Evolutionary conservation across 2,797 vertebrate species (phyloP).

Genomic region (Macroramphosus scolopax): DNA sequence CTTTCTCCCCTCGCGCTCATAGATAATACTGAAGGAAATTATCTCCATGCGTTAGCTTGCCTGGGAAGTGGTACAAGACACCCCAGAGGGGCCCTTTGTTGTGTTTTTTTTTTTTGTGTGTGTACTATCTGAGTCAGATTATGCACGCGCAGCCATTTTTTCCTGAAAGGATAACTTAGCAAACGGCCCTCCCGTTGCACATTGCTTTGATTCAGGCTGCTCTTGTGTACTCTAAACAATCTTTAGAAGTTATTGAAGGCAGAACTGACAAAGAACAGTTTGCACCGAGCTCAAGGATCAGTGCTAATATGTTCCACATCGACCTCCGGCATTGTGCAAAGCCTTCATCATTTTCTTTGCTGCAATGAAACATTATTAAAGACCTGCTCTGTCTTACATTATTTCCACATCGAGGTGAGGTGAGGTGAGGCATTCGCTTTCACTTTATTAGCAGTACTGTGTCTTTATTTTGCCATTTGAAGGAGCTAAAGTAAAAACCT

Average conservation of each 20-base stretch:
- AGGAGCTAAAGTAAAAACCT: too few species aligned
- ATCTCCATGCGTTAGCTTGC: too few species aligned
- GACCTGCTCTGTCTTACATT: conserved; percentile 22
- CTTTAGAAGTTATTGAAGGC: too few species aligned
- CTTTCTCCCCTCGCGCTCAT: background rate
- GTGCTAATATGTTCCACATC: conserved; percentile 18
- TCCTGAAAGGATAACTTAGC: background rate
- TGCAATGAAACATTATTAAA: conserved; percentile 14
- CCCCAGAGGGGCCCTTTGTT: conserved; percentile 23
- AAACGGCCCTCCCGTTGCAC: conserved; percentile 5
- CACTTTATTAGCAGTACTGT: too few species aligned
- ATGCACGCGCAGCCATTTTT: conserved; percentile 8
- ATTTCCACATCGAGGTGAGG: conserved; percentile 5
- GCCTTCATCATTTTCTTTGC: conserved; percentile 18
- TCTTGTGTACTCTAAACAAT: conserved; percentile 2
- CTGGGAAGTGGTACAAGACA: too few species aligned
- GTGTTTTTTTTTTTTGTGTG: conserved; percentile 15
- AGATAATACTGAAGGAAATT: too few species aligned
- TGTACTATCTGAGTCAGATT: conserved; percentile 9
- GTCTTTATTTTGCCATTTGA: too few species aligned
- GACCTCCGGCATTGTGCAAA: conserved; percentile 18
- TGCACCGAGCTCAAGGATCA: conserved; percentile 15
- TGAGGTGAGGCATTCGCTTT: too few species aligned
- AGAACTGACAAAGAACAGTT: too few species aligned
- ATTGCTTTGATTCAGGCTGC: conserved; percentile 4